Percentiles rank a stretch among this genome's conserved stretches.
These are phyloP conservation scores for Stratiomys singularior DNA, from an alignment of 2,888 invertebrate genomes.

Conservation along the genomic window DNA sequence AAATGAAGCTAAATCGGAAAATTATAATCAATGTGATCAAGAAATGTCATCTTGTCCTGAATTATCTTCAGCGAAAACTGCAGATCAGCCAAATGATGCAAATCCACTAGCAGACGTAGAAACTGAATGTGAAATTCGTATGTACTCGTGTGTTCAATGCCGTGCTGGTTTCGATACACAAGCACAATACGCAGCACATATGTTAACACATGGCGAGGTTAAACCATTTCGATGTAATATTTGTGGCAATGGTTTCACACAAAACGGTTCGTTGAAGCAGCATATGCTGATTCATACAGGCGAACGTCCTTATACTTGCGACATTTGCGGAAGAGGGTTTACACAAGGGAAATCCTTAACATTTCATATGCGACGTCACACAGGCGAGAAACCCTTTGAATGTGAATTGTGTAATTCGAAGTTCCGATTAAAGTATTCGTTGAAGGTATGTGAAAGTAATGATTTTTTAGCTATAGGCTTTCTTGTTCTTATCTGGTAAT, in stretches of 20 bases:
- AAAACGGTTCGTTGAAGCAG: constrained; percentile 60
- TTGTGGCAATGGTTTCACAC: constrained; percentile 60
- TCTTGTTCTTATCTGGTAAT: too few species aligned
- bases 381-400: constrained; percentile 60
- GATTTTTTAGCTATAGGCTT: too few species aligned
- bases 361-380: constrained; percentile 60
- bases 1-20: neutral
- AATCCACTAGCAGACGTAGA: constrained; percentile 36
- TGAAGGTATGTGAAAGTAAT: constrained; percentile 55
- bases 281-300: constrained; percentile 61
- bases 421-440: constrained; percentile 61
- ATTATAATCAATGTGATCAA: neutral
- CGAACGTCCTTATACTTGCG: constrained; percentile 59
- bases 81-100: neutral
- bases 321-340: constrained; percentile 58
- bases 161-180: constrained; percentile 60
- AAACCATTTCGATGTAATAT: constrained; percentile 58
- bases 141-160: constrained; percentile 57
- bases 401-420: constrained; percentile 58
- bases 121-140: constrained; percentile 29
- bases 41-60: neutral
- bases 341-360: constrained; percentile 60
- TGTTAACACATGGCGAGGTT: constrained; percentile 58
- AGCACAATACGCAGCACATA: constrained; percentile 60
- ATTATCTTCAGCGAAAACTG: neutral